These are phyloP conservation scores for Leptinotarsa juncta DNA, from an alignment of 2,888 invertebrate genomes.

Conservation along the genomic window DNA sequence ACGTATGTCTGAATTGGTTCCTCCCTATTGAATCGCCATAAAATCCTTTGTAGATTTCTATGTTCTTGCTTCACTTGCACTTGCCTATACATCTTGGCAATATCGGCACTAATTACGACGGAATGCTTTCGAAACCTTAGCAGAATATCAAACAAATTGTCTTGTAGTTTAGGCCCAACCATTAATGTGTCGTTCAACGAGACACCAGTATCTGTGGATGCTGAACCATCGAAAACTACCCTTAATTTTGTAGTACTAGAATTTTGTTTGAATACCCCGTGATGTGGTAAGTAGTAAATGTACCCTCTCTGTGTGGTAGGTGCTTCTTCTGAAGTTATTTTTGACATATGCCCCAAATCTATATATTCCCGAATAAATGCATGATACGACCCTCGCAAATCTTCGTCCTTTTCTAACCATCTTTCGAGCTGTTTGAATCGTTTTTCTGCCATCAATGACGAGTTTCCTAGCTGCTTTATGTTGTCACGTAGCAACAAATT, in stretches of 20 bases:
- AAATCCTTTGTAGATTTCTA: conserved; percentile 40
- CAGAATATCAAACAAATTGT: conserved; percentile 43
- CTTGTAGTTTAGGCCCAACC: conserved; percentile 32
- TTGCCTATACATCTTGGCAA: conserved; percentile 49
- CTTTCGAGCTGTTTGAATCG: background rate
- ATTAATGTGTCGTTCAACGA: conserved; percentile 39
- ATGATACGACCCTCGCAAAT: conserved; percentile 9
- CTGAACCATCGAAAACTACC: conserved; percentile 39
- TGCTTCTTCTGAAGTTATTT: conserved; percentile 18
- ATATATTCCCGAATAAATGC: conserved; percentile 41
- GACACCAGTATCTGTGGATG: conserved; percentile 18
- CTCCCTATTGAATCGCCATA: conserved; percentile 39
- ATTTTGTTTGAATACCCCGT: conserved; percentile 29
- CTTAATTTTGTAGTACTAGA: conserved; percentile 34
- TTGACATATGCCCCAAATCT: conserved; percentile 34
- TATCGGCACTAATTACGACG: conserved; percentile 46
- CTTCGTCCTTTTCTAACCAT: background rate
- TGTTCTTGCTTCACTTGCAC: conserved; percentile 40
- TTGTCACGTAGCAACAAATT: conserved; percentile 31
- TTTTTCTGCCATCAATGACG: conserved; percentile 4
- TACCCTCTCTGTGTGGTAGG: background rate
- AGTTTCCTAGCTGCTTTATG: conserved; percentile 28
- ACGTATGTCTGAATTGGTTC: conserved; percentile 31
- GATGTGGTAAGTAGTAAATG: conserved; percentile 35
- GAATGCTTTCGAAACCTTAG: conserved; percentile 42